These are phyloP conservation scores for Eupeodes corollae DNA, from an alignment of 1,140 invertebrate genomes.

Conservation along the genomic window DNA sequence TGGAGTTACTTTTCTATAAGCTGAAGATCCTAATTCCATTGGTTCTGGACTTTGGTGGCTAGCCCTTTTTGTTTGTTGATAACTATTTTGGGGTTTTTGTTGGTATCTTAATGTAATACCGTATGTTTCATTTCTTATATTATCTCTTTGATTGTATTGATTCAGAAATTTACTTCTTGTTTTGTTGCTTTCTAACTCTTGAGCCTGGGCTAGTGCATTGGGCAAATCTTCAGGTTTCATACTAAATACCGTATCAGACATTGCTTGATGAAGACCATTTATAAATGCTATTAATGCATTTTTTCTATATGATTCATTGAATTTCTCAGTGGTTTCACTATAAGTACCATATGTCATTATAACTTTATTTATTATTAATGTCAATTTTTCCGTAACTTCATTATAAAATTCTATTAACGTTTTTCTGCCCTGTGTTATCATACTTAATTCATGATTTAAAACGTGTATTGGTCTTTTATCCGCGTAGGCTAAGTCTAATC, in stretches of 20 bases:
- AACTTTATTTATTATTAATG: slow-evolving; percentile 12
- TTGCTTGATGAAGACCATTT: slow-evolving; percentile 4
- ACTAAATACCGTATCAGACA: slow-evolving; percentile 9
- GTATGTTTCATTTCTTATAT: too few species aligned
- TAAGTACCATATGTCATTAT: slow-evolving; percentile 9
- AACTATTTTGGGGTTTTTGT: neutral
- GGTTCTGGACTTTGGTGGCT: neutral
- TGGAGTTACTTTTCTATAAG: neutral
- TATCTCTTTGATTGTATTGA: neutral
- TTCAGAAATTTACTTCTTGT: neutral
- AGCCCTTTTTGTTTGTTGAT: neutral
- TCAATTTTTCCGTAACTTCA: slow-evolving; percentile 9
- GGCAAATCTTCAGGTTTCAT: slow-evolving; percentile 9
- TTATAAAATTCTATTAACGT: slow-evolving; percentile 4
- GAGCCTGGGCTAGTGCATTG: slow-evolving; percentile 10
- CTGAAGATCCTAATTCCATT: neutral
- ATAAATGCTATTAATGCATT: slow-evolving; percentile 8
- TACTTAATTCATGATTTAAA: neutral
- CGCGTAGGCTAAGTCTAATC: neutral
- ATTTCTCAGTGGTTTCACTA: neutral
- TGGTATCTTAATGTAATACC: too few species aligned
- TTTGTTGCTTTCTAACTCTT: slow-evolving; percentile 11
- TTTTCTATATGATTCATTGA: slow-evolving; percentile 7
- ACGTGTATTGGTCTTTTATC: neutral
- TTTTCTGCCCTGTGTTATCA: neutral